A percentile compares a stretch with the other conserved stretches of the same genome.
Evolutionary conservation across 1,140 invertebrate genomes (phyloP).

Genomic region (Psix sp.): DNA sequence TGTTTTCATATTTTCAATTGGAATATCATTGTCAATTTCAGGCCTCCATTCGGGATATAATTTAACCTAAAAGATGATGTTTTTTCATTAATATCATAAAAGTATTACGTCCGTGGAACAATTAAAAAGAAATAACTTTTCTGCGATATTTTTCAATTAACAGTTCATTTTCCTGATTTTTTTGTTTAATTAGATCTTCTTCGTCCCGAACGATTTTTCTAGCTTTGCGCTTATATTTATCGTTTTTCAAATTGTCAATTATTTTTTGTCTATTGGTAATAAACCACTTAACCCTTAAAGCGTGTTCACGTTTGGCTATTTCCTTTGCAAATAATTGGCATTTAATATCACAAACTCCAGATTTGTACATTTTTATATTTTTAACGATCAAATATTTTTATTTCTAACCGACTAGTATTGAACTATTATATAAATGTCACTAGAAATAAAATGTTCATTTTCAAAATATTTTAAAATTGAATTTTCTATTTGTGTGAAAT

Average conservation of each 20-base stretch:
- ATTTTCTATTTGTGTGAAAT: background rate
- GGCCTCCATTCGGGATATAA: conserved; percentile 43
- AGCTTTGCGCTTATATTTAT: conserved; percentile 18
- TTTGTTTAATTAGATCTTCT: conserved; percentile 9
- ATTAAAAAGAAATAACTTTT: conserved; percentile 7
- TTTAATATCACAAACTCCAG: conserved; percentile 21
- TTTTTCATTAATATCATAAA: too few relatives aligned
- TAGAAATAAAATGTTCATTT: too few relatives aligned
- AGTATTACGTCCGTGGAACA: too few relatives aligned
- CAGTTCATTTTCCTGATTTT: conserved; percentile 3
- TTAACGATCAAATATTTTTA: conserved; percentile 2
- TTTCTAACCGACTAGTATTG: background rate
- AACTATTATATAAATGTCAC: too few relatives aligned
- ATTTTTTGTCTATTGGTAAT: conserved; percentile 33
- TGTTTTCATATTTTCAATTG: conserved; percentile 28
- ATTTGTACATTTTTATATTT: conserved; percentile 19
- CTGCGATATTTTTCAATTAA: conserved; percentile 16
- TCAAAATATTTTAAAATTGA: background rate
- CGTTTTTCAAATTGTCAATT: conserved; percentile 36
- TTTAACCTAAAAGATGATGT: conserved; percentile 1
- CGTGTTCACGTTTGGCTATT: conserved; percentile 17
- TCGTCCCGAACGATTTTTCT: conserved; percentile 10
- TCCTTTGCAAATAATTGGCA: conserved; percentile 45
- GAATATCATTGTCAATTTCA: conserved; percentile 10
- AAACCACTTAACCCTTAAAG: conserved; percentile 37